Evolutionary conservation across 1,140 invertebrate species (phyloP).

Genomic region (Potamilus streckersoni): DNA sequence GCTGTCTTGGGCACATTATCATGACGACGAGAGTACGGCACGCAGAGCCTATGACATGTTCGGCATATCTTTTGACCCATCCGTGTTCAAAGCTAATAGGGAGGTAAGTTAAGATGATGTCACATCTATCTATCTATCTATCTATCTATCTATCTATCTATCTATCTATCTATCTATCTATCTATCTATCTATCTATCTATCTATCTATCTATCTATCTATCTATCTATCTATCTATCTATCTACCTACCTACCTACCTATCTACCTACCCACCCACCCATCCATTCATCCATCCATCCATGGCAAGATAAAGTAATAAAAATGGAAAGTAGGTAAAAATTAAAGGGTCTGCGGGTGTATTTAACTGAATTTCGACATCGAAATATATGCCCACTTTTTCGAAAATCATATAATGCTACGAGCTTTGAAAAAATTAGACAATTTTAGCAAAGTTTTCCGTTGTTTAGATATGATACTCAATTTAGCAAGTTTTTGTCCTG

Average conservation of each 20-base stretch:
- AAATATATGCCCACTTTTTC: background rate
- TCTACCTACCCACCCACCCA: no score
- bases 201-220: background rate
- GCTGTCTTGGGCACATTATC: conserved; percentile 45
- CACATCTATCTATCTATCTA: background rate
- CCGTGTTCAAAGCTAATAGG: conserved; percentile 43
- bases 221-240: no score
- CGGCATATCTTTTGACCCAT: conserved; percentile 53
- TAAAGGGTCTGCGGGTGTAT: background rate
- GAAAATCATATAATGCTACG: no score
- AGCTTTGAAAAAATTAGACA: no score
- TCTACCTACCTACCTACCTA: no score
- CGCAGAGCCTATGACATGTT: conserved; percentile 43
- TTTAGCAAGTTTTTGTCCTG: no score
- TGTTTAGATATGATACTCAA: no score
- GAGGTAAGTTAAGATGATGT: conserved; percentile 34
- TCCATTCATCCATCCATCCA: background rate
- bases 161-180: no score
- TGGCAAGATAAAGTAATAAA: background rate
- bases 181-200: no score
- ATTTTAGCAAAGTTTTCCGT: no score
- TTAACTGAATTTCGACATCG: background rate
- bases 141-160: no score
- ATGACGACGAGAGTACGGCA: conserved; percentile 43
- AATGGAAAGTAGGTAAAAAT: background rate